Conservation (phyloP, 1,140 invertebrate genomes). For the Gerris buenoi region DNA sequence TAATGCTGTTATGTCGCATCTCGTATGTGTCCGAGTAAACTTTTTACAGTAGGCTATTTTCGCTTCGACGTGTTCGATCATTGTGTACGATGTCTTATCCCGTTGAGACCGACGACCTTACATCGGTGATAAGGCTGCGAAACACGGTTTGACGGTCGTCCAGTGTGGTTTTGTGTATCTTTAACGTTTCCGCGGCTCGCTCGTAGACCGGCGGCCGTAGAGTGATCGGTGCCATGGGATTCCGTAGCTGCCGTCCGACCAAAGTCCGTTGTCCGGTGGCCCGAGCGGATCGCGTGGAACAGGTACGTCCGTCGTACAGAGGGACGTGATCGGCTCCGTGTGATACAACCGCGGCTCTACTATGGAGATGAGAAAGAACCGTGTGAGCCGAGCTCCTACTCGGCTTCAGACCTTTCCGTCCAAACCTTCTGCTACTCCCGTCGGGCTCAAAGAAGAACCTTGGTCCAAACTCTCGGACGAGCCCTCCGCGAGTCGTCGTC, state of each 20-base stretch:
- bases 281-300: background rate
- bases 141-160: no score
- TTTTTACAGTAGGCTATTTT: no score
- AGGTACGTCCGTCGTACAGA: background rate
- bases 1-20: no score
- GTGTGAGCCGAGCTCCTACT: slow-evolving; percentile 15
- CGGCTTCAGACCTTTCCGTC: slow-evolving; percentile 12
- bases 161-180: no score
- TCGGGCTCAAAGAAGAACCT: slow-evolving; percentile 15
- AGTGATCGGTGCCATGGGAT: background rate
- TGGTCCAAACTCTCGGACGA: slow-evolving; percentile 21
- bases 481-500: slow-evolving; percentile 18
- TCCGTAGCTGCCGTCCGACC: background rate
- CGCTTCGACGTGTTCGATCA: no score
- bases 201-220: background rate
- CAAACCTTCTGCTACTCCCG: slow-evolving; percentile 10
- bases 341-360: no score
- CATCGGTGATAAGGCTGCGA: no score
- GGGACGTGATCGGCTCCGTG: no score
- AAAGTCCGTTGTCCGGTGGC: background rate
- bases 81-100: no score
- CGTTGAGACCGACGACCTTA: no score
- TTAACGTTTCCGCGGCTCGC: background rate
- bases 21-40: no score
- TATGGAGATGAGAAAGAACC: slow-evolving; percentile 17